Evolutionary conservation across 1,140 invertebrate genomes (phyloP).

Genomic region (Platorchestia sp.): DNA sequence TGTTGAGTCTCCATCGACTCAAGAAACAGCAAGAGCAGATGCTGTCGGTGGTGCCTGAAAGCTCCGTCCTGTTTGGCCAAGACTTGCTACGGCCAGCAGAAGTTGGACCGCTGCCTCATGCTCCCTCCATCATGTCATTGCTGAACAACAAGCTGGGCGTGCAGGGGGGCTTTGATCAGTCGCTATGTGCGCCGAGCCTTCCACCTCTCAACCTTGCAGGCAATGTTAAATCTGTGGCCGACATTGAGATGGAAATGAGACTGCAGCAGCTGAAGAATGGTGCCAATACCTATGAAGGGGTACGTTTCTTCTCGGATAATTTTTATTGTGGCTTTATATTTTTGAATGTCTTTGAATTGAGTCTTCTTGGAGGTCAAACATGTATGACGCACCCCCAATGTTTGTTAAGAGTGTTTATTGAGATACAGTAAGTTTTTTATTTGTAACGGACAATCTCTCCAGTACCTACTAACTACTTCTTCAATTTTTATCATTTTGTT

Average conservation of each 20-base stretch:
- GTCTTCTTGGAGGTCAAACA: neutral
- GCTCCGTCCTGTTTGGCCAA: slow-evolving; percentile 60
- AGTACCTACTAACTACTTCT: too few species aligned
- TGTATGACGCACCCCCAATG: too few species aligned
- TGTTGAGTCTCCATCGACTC: neutral
- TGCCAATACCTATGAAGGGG: slow-evolving; percentile 33
- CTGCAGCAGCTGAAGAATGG: slow-evolving; percentile 57
- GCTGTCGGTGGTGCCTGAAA: slow-evolving; percentile 58
- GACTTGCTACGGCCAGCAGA: slow-evolving; percentile 60
- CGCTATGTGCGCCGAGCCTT: slow-evolving; percentile 28
- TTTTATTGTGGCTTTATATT: neutral
- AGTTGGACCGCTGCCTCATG: slow-evolving; percentile 57
- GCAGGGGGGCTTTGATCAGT: slow-evolving; percentile 52
- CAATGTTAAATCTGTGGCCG: slow-evolving; percentile 63
- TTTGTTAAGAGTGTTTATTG: too few species aligned
- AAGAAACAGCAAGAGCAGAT: slow-evolving; percentile 56
- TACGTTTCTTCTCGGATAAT: slow-evolving; percentile 22
- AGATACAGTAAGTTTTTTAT: too few species aligned
- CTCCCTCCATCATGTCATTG: neutral
- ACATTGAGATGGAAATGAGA: slow-evolving; percentile 65
- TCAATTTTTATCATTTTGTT: too few species aligned
- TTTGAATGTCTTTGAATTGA: neutral
- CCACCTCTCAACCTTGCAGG: slow-evolving; percentile 52
- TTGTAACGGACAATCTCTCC: too few species aligned
- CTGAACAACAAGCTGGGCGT: neutral